Evolutionary conservation across 2,888 invertebrate species (phyloP).

Genomic region (Drosophila kuntzei): DNA sequence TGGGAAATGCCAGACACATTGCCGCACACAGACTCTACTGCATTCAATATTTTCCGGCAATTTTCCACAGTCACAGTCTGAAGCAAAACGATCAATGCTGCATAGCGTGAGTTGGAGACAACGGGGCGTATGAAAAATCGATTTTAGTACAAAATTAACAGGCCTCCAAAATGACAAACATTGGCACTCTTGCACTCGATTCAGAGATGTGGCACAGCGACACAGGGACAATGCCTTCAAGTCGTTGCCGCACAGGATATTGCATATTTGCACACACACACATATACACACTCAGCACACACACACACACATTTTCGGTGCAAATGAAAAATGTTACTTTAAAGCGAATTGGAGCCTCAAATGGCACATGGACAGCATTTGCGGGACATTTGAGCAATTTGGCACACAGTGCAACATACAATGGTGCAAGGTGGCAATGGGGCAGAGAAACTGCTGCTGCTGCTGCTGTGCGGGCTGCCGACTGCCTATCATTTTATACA

Average conservation of each 20-base stretch:
- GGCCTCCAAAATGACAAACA: conserved; percentile 81
- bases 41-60: conserved; percentile 79
- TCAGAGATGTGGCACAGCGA: conserved; percentile 35
- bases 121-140: conserved; percentile 65
- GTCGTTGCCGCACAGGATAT: conserved; percentile 73
- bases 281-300: neutral
- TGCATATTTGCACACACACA: conserved; percentile 71
- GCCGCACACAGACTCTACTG: conserved; percentile 12
- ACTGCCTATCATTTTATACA: conserved; percentile 75
- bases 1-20: conserved; percentile 60
- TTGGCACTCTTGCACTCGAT: conserved; percentile 69
- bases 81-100: conserved; percentile 48
- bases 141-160: conserved; percentile 81
- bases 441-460: neutral
- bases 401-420: conserved; percentile 26
- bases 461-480: conserved; percentile 46
- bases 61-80: conserved; percentile 53
- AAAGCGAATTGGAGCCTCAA: conserved; percentile 68
- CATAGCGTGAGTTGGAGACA: conserved; percentile 3
- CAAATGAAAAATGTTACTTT: conserved; percentile 78
- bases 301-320: conserved; percentile 3
- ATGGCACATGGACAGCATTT: conserved; percentile 30
- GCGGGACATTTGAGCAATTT: conserved; percentile 59
- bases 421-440: neutral
- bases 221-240: conserved; percentile 42